Evolutionary conservation across 2,113 vertebrate genomes (phyloP).

Genomic region (Ciconia boyciana): DNA sequence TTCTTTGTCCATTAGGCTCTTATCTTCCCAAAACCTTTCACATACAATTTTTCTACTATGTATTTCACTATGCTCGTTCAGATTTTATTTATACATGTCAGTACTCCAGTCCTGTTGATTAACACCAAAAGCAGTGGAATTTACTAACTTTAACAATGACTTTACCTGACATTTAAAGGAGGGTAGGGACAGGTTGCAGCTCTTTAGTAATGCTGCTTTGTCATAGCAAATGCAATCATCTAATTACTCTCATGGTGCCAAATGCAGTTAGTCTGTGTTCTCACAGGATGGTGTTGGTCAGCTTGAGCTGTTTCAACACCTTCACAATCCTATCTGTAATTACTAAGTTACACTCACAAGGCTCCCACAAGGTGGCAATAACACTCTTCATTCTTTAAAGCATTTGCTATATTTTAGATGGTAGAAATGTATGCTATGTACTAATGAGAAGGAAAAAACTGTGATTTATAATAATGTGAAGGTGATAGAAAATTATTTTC

Average conservation of each 20-base stretch:
- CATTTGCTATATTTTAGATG: background rate
- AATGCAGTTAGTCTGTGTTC: background rate
- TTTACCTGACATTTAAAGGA: background rate
- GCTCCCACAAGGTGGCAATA: constrained; percentile 42
- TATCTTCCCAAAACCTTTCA: background rate
- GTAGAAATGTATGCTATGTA: background rate
- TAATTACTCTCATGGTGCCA: background rate
- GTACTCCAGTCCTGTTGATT: background rate
- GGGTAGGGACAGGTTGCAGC: background rate
- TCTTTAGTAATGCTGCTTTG: background rate
- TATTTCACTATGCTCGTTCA: background rate
- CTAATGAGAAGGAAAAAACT: background rate
- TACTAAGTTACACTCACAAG: background rate
- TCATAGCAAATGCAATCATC: background rate
- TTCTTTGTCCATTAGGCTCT: background rate
- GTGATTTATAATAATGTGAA: background rate
- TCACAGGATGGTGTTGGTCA: background rate
- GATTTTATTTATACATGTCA: background rate
- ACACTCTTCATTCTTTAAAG: background rate
- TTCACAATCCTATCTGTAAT: background rate
- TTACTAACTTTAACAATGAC: background rate
- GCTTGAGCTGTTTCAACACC: background rate
- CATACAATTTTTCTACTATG: background rate
- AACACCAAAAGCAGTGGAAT: background rate
- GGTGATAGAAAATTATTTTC: background rate